phyloP scores from a whole-genome alignment of 1,140 invertebrate species.

The Drosophila orena region DNA sequence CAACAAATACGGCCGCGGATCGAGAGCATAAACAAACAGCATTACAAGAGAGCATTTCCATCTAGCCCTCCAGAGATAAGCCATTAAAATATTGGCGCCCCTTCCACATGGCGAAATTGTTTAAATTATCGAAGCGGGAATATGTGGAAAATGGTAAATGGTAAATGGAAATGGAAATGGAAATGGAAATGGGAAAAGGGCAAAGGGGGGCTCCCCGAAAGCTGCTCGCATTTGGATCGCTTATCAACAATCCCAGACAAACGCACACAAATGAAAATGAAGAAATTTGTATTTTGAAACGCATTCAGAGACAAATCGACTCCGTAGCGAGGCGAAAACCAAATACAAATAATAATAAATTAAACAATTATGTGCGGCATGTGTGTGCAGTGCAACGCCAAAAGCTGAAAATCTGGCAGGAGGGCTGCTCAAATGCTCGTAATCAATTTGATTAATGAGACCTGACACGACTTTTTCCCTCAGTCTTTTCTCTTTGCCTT shows the following conservation, averaged over 20 bases:
- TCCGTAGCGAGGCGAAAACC: slow-evolving; percentile 27
- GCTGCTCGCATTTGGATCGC: slow-evolving; percentile 41
- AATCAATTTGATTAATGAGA: slow-evolving; percentile 81
- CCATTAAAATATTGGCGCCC: slow-evolving; percentile 73
- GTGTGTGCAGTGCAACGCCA: slow-evolving; percentile 21
- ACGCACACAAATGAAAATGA: slow-evolving; percentile 42
- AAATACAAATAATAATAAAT: slow-evolving; percentile 81
- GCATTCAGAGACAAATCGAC: slow-evolving; percentile 70
- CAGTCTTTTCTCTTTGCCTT: slow-evolving; percentile 19
- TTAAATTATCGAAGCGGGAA: slow-evolving; percentile 61
- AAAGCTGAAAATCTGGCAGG: slow-evolving; percentile 33
- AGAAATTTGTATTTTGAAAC: slow-evolving; percentile 68
- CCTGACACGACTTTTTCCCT: slow-evolving; percentile 43
- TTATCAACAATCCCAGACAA: slow-evolving; percentile 45
- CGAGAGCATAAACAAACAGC: slow-evolving; percentile 53
- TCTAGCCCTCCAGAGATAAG: slow-evolving; percentile 61
- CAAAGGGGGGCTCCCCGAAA: neutral
- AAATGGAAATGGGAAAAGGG: neutral
- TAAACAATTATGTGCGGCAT: slow-evolving; percentile 72
- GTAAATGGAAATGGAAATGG: too few relatives aligned
- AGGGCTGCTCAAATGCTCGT: slow-evolving; percentile 55
- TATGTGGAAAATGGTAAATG: too few relatives aligned
- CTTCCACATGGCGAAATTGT: slow-evolving; percentile 71
- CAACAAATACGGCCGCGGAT: slow-evolving; percentile 13
- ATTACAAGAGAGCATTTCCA: slow-evolving; percentile 15